Evolutionary conservation across 2,113 vertebrate genomes (phyloP), one percentile per base, ranked within the genome.

Genomic region (Mormyrus lacerda): DNA sequence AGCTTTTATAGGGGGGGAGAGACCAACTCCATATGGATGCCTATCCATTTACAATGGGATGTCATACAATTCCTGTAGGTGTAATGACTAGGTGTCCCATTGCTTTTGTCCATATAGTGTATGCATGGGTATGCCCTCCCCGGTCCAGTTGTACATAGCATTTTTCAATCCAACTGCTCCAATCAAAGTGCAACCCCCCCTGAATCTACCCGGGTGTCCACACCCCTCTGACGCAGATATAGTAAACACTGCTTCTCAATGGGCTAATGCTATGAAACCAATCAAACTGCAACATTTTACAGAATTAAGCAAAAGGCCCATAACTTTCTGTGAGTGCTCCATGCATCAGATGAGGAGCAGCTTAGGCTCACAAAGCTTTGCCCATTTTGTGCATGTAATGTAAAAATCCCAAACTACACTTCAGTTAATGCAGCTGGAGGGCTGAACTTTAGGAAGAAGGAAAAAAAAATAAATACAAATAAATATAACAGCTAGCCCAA

Each of bases 301-400:
- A 58, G 53, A 58, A 58, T 58, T 6, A 24, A 58, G 3, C 24
- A 65, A 65, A n/a, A n/a, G 24, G 8, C 58, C 58, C 58, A 27
- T 27, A 10, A 65, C n/a, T 27, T 65, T 65, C 58, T 11, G 58
- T 27, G n/a, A 27, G 58, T 3, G 1, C 58, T 93, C 94, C 93
- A 95, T 92, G 17, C 17, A 91, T 94, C 91, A 51, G 89, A 91
- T 85, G 83, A 94, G 92, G 95, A 94, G 95, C 93, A 90, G 90
- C 84, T 93, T 91, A 89, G 47, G 92, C 92, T 93, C 92, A 91
- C 85, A 91, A 35, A 31, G 84, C n/a, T 51, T 55, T 87, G 8
- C 48, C 27, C 27, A 51, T 27, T 51, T 48, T 55, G 3, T 87
- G 3, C 47, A 27, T 24, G 27, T 5, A 5, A 51, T 13, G 24